Evolutionary conservation across 1,140 invertebrate genomes (phyloP).

Genomic region (Mamestra configurata): DNA sequence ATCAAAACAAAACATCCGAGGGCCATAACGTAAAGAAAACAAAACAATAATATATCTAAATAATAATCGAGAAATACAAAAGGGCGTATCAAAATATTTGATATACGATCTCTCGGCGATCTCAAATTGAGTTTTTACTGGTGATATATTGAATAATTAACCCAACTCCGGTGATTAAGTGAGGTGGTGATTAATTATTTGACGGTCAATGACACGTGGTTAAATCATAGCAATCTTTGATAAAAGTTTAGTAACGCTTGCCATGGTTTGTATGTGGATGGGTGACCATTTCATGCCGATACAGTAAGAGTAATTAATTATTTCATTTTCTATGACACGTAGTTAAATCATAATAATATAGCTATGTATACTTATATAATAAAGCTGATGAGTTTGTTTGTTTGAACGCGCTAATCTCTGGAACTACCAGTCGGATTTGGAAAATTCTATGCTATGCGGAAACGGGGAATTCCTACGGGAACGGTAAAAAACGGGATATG

Average conservation of each 20-base stretch:
- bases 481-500: too few relatives aligned
- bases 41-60: background rate
- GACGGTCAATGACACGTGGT: constrained; percentile 10
- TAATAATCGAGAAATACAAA: background rate
- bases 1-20: background rate
- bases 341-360: too few relatives aligned
- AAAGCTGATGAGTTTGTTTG: too few relatives aligned
- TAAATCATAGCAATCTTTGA: background rate
- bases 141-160: constrained; percentile 39
- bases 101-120: background rate
- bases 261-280: too few relatives aligned
- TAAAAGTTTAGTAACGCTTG: background rate
- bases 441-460: too few relatives aligned
- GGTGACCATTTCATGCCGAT: too few relatives aligned
- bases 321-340: too few relatives aligned
- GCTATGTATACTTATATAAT: too few relatives aligned
- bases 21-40: background rate
- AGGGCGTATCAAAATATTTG: constrained; percentile 10
- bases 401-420: too few relatives aligned
- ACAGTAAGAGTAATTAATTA: too few relatives aligned
- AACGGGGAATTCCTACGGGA: too few relatives aligned
- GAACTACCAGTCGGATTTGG: too few relatives aligned
- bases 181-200: constrained; percentile 1
- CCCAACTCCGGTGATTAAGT: constrained; percentile 19
- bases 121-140: constrained; percentile 17